Evolutionary conservation across 2,888 invertebrate genomes (phyloP).

Genomic region (Tenthredo distinguenda): DNA sequence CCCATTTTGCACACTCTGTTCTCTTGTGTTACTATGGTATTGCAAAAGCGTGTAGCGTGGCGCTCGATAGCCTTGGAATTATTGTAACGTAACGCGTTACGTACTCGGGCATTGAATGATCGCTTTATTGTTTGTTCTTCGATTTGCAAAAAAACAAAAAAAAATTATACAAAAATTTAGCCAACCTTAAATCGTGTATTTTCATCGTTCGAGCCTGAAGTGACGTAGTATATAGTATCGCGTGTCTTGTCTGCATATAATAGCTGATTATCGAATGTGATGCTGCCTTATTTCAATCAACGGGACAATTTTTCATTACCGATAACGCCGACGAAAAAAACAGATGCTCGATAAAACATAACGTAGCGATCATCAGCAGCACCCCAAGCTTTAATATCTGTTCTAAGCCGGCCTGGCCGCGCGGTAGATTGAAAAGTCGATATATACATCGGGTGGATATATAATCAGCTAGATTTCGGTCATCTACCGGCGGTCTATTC

Average conservation of each 20-base stretch:
- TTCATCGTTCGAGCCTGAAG: neutral
- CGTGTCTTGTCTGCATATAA: neutral
- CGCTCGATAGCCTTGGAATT: too few species aligned
- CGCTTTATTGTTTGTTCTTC: too few species aligned
- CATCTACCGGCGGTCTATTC: constrained; percentile 11
- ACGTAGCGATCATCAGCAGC: neutral
- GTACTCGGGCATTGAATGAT: too few species aligned
- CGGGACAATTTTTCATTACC: constrained; percentile 49
- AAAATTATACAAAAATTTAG: too few species aligned
- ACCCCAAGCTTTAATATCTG: neutral
- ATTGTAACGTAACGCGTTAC: too few species aligned
- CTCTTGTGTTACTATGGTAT: neutral
- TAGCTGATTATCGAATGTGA: neutral
- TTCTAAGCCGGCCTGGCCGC: neutral
- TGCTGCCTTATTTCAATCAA: constrained; percentile 44
- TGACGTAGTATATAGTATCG: neutral
- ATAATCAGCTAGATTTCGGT: neutral
- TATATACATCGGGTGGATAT: neutral
- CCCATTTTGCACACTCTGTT: neutral
- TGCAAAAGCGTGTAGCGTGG: neutral
- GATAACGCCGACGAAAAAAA: constrained; percentile 10
- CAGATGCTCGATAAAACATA: constrained; percentile 56
- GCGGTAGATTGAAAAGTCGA: constrained; percentile 2
- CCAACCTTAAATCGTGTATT: neutral
- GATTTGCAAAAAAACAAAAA: too few species aligned